Evolutionary conservation across 2,888 invertebrate species (phyloP), one percentile per base, ranked within the genome.

Genomic region (Diachrysia chrysitis): DNA sequence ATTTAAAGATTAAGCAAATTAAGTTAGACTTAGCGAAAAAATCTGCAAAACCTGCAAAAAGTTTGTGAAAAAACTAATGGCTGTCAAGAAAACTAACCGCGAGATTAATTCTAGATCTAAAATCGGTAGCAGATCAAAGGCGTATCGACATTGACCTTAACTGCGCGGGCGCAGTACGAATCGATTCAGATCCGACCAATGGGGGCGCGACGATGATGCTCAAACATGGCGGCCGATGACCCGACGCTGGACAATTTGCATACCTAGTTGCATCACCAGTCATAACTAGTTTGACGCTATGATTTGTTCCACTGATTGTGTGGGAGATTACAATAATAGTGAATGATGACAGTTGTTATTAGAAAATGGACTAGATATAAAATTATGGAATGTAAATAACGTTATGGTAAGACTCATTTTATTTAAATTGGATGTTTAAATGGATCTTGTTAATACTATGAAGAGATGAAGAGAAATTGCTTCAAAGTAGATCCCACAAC

Each of bases 121-220:
- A 86, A 90, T 92, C 93, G 87, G 93, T 92, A 92, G 93, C 92
- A 87, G 89, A 91, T 92, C 89, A 91, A 91, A 91, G 88, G 86
- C 88, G 89, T 88, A 90, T 93, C 92, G 92, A 90, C 92, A 94
- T 93, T 94, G 94, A 94, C 93, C 94, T 92, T 91, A 92, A 89
- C 90, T 89, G 87, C 86, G 87, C 87, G 78, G 86, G 91, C 89
- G 90, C 90, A 89, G 90, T 91, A 91, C 93, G 89, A 93, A 94
- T 94, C 92, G 94, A 93, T 93, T 93, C 87, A 78, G 84, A 75
- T 75, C 87, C 85, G 83, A 87, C 92, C 92, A 92, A 92, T 91
- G 86, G 87, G 87, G 88, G 87, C 87, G 87, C 88, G 87, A 85
- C 86, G 83, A 83, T 82, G 86, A 88, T 88, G 89, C 82, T 87